These are phyloP conservation scores for Diarsia dahlii DNA, from an alignment of 2,888 invertebrate species.

Conservation along the genomic window DNA sequence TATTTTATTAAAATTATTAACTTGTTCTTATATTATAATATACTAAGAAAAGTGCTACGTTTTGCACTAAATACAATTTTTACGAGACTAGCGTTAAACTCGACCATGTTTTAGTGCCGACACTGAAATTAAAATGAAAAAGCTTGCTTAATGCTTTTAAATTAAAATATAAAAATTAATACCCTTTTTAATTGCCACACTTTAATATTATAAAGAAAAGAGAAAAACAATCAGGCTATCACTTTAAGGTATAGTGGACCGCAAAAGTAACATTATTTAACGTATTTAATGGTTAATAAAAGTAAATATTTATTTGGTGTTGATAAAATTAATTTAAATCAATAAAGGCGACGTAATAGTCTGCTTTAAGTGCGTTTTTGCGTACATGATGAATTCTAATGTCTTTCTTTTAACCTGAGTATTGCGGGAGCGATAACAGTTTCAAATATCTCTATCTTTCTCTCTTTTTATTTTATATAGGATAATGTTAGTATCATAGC, in stretches of 20 bases:
- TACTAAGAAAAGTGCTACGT: constrained; percentile 34
- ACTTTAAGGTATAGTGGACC: constrained; percentile 11
- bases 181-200: constrained; percentile 25
- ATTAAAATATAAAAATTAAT: constrained; percentile 39
- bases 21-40: constrained; percentile 26
- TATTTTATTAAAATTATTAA: constrained; percentile 39
- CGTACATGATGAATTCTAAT: constrained; percentile 5
- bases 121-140: constrained; percentile 34
- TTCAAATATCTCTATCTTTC: background rate
- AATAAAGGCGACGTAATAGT: background rate
- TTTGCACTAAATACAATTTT: constrained; percentile 46
- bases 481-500: too few relatives aligned
- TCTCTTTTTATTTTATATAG: too few relatives aligned
- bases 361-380: constrained; percentile 26
- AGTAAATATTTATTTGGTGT: constrained; percentile 47
- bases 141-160: constrained; percentile 8
- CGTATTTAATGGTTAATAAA: constrained; percentile 38
- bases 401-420: constrained; percentile 16
- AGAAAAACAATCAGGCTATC: constrained; percentile 6
- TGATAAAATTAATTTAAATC: constrained; percentile 37
- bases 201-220: constrained; percentile 10
- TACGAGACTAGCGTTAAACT: constrained; percentile 27
- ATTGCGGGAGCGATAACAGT: constrained; percentile 27
- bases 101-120: constrained; percentile 15
- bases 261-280: constrained; percentile 27